These are phyloP conservation scores for Alectura lathami DNA, from an alignment of 2,113 vertebrate species.

Conservation along the genomic window DNA sequence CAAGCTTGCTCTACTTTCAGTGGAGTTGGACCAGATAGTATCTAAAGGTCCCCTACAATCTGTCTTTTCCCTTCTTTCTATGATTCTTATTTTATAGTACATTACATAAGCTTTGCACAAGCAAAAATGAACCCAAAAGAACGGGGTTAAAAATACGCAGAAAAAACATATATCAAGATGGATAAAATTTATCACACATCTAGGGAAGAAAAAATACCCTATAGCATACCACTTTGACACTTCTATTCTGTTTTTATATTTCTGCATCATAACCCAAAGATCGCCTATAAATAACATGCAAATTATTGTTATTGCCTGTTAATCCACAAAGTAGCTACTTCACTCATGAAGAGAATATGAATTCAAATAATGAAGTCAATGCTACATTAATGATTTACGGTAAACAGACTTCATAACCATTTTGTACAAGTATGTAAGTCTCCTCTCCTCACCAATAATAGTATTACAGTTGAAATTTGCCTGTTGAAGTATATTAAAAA, in stretches of 20 bases:
- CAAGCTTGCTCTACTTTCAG: neutral
- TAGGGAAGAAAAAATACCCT: neutral
- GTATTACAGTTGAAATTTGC: neutral
- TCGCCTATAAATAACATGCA: neutral
- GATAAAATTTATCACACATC: neutral
- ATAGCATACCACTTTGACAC: fast-evolving
- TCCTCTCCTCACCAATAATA: neutral
- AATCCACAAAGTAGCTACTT: neutral
- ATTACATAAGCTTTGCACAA: neutral
- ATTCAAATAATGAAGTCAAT: neutral
- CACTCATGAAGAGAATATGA: neutral
- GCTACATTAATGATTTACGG: neutral
- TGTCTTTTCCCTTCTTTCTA: neutral
- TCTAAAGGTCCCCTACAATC: neutral
- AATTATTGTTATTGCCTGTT: neutral
- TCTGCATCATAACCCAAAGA: neutral
- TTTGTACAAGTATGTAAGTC: neutral
- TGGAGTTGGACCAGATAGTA: neutral
- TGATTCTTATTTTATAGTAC: neutral
- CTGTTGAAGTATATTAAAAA: neutral
- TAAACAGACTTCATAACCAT: neutral
- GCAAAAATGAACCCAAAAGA: neutral
- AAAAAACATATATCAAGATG: neutral
- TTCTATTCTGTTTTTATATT: neutral
- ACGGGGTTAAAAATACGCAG: too few relatives aligned